phyloP scores from a whole-genome alignment of 2,888 invertebrate species.

The Thecophora atra region DNA sequence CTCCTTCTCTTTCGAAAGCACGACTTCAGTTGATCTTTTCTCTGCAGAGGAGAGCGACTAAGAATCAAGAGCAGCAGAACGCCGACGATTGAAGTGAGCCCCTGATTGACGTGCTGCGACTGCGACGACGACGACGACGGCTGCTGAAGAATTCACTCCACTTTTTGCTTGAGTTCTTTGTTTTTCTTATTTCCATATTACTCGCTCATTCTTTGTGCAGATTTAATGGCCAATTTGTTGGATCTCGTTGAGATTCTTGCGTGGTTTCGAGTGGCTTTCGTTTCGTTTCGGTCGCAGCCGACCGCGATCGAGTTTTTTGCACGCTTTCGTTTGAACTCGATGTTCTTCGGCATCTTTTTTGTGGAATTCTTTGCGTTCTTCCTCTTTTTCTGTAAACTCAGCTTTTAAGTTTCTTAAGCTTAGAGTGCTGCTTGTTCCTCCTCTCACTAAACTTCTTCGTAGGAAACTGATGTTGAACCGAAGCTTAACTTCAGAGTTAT shows the following conservation, averaged over 20 bases:
- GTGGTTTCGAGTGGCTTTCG: slow-evolving; percentile 32
- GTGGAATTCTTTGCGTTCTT: background rate
- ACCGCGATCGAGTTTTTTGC: background rate
- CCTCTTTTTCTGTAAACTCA: background rate
- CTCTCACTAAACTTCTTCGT: background rate
- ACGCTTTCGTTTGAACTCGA: slow-evolving; percentile 23
- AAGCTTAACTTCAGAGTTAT: slow-evolving; percentile 6
- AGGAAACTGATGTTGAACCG: background rate
- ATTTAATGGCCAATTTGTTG: slow-evolving; percentile 39
- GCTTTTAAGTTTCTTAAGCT: background rate
- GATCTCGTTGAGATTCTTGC: background rate
- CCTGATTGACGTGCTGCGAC: slow-evolving; percentile 35
- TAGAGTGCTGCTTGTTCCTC: background rate
- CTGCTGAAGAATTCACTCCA: background rate
- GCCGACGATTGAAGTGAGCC: slow-evolving; percentile 41
- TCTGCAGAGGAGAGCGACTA: no score
- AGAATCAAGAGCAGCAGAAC: no score
- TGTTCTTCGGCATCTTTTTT: background rate
- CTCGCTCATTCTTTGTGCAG: slow-evolving; percentile 40
- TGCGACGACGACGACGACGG: slow-evolving; percentile 43
- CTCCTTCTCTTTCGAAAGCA: background rate
- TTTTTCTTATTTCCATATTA: slow-evolving; percentile 42
- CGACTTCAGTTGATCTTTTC: no score
- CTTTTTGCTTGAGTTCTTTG: background rate
- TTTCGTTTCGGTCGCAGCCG: slow-evolving; percentile 3